Percentiles rank a stretch among this genome's conserved stretches.
phyloP scores from a whole-genome alignment of 1,140 invertebrate species.

The Atta colombica region DNA sequence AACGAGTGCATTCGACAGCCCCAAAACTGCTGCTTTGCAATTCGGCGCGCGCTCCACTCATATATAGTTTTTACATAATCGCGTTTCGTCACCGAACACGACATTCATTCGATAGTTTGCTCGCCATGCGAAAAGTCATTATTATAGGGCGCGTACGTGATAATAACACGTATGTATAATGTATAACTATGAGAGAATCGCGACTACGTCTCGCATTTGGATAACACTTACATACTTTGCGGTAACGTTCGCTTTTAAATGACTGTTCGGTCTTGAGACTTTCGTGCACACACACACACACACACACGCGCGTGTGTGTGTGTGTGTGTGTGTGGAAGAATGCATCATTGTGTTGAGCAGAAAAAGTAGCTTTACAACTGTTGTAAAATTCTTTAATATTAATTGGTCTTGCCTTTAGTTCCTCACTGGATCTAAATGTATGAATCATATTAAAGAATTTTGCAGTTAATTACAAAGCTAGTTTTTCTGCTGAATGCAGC shows the following conservation, averaged over 20 bases:
- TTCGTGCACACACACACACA: too few species aligned
- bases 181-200: slow-evolving; percentile 55
- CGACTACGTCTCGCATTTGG: background rate
- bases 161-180: slow-evolving; percentile 74
- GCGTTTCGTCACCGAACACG: slow-evolving; percentile 70
- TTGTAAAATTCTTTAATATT: too few species aligned
- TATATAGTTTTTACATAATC: slow-evolving; percentile 76
- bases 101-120: slow-evolving; percentile 72
- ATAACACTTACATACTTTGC: background rate
- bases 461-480: too few species aligned
- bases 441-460: too few species aligned
- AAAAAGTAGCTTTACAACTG: too few species aligned
- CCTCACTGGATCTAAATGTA: too few species aligned
- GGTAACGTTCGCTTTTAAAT: background rate
- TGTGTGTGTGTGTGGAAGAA: background rate
- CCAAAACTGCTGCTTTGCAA: slow-evolving; percentile 74
- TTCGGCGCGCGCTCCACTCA: slow-evolving; percentile 66
- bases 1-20: slow-evolving; percentile 69
- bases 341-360: background rate
- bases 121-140: slow-evolving; percentile 36
- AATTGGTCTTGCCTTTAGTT: too few species aligned
- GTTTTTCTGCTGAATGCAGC: too few species aligned
- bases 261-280: background rate
- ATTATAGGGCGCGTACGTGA: slow-evolving; percentile 53
- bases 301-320: background rate